phyloP scores from a whole-genome alignment of 2,797 vertebrate genomes.

The Threskiornis aethiopicus region DNA sequence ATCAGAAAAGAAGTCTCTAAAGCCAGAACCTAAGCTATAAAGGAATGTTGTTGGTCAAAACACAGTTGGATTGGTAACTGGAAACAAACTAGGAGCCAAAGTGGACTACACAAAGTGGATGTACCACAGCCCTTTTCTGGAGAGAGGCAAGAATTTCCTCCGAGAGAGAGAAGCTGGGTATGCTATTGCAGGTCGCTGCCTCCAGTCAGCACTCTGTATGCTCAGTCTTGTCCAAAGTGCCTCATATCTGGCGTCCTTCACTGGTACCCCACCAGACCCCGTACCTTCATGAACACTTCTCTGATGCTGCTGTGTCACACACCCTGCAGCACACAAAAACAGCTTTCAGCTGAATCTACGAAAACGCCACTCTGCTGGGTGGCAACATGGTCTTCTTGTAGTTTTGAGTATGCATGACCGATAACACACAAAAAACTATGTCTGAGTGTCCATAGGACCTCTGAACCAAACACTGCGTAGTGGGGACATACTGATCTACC shows the following conservation, averaged over 20 bases:
- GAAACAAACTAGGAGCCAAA: background rate
- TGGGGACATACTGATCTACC: background rate
- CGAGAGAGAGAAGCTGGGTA: fast-evolving
- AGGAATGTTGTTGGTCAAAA: background rate
- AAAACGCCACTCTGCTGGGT: fast-evolving
- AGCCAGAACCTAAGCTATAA: background rate
- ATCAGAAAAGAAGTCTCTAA: background rate
- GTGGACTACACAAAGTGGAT: background rate
- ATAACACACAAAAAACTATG: background rate
- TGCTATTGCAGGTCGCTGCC: background rate
- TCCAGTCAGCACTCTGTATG: background rate
- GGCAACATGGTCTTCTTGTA: background rate
- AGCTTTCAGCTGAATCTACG: background rate
- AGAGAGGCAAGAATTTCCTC: background rate
- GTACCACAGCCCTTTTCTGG: background rate
- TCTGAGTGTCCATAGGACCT: background rate
- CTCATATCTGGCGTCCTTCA: background rate
- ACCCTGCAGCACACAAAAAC: background rate
- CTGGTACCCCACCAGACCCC: background rate
- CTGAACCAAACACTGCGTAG: background rate
- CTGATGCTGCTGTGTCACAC: background rate
- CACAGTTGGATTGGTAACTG: background rate
- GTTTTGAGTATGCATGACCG: background rate
- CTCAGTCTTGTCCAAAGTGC: background rate
- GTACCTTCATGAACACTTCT: background rate